Percentiles rank a stretch among this genome's conserved stretches.
These are phyloP conservation scores for Azemiops feae DNA, from an alignment of 2,113 vertebrate species.

Conservation along the genomic window DNA sequence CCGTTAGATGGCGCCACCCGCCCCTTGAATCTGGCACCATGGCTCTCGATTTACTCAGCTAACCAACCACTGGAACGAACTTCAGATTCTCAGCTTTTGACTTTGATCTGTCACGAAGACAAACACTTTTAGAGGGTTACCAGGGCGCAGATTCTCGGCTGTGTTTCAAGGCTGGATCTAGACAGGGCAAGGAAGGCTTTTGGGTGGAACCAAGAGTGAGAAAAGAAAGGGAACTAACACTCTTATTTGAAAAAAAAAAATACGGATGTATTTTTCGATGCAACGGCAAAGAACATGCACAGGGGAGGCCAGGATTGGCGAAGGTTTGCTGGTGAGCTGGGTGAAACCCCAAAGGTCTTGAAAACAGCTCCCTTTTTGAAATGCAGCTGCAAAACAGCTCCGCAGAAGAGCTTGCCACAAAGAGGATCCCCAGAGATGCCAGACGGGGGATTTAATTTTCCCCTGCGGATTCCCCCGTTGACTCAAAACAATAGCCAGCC, in stretches of 20 bases:
- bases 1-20: conserved; percentile 63
- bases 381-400: not conserved
- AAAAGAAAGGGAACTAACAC: not conserved
- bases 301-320: not conserved
- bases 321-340: too few species aligned
- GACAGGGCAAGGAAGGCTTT: not conserved
- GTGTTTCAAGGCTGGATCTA: not conserved
- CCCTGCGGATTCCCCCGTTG: not conserved
- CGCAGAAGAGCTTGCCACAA: not conserved
- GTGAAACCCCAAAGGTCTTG: not conserved
- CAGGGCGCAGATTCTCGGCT: not conserved
- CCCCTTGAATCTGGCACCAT: conserved; percentile 38
- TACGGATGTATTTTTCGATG: not conserved
- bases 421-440: not conserved
- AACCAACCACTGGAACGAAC: not conserved
- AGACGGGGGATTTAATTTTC: not conserved
- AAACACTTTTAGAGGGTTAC: not conserved
- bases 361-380: not conserved
- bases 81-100: not conserved
- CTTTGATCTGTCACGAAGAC: not conserved
- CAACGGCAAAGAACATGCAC: not conserved
- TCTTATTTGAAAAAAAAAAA: not conserved
- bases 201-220: not conserved
- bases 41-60: conserved; percentile 32
- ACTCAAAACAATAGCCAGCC: not conserved